Percentiles rank a stretch among this genome's conserved stretches.
Evolutionary conservation across 2,797 vertebrate species (phyloP).

Genomic region (Petrocephalus sullivani): DNA sequence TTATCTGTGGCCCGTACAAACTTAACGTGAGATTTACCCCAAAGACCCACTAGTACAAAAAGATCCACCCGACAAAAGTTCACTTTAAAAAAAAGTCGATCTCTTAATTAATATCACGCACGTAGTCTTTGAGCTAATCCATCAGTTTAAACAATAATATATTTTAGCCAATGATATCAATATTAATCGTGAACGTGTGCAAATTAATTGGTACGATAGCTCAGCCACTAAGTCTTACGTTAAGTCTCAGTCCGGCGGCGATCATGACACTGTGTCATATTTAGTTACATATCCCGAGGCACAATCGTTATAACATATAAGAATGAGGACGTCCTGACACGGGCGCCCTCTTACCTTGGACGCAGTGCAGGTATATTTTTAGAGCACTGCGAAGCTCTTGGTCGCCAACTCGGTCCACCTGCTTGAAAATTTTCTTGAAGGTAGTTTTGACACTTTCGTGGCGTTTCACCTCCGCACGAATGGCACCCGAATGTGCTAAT

Average conservation of each 20-base stretch:
- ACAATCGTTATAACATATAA: neutral
- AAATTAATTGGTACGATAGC: neutral
- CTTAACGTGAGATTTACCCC: neutral
- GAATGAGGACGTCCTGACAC: neutral
- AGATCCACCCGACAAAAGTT: neutral
- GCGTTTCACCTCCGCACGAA: constrained; percentile 76
- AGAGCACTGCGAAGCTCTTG: constrained; percentile 67
- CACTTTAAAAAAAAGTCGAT: neutral
- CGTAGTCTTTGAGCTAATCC: neutral
- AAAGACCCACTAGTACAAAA: neutral
- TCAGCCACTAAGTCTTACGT: neutral
- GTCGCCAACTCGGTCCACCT: constrained; percentile 69
- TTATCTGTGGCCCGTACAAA: neutral
- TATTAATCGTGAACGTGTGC: neutral
- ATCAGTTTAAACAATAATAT: neutral
- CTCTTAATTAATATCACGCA: neutral
- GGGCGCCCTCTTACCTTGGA: constrained; percentile 66
- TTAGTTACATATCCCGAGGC: neutral
- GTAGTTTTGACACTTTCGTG: constrained; percentile 69
- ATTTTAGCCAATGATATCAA: neutral
- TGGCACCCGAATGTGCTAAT: constrained; percentile 57
- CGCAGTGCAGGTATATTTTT: constrained; percentile 65
- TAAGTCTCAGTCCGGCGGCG: neutral
- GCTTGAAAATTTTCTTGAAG: constrained; percentile 66
- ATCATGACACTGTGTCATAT: neutral